phyloP scores from a whole-genome alignment of 1,140 invertebrate species.

The Drosophila tani region DNA sequence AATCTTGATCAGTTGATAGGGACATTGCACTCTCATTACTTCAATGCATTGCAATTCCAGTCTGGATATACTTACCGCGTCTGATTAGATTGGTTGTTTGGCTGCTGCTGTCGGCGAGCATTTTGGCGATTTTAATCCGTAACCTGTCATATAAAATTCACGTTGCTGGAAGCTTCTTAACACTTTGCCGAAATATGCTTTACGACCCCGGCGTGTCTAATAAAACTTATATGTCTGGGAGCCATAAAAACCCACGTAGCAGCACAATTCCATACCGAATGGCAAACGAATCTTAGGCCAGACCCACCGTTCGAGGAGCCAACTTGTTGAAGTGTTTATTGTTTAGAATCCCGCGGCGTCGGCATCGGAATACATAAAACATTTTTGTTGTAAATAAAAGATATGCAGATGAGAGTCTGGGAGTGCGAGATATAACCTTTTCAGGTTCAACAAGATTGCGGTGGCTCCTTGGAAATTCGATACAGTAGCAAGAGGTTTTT shows the following conservation, averaged over 20 bases:
- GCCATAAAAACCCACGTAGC: slow-evolving; percentile 52
- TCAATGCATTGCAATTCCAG: not conserved
- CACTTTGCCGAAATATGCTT: slow-evolving; percentile 55
- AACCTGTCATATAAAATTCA: slow-evolving; percentile 45
- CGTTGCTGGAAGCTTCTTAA: slow-evolving; percentile 21
- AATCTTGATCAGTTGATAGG: not conserved
- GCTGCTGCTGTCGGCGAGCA: slow-evolving; percentile 6
- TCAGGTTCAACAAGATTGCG: not conserved
- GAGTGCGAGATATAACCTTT: slow-evolving; percentile 16
- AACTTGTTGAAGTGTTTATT: slow-evolving; percentile 76
- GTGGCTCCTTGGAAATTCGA: not conserved
- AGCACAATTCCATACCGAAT: slow-evolving; percentile 16
- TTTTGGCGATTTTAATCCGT: slow-evolving; percentile 9
- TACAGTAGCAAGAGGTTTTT: not conserved
- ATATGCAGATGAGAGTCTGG: slow-evolving; percentile 8
- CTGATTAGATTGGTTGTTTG: slow-evolving; percentile 25
- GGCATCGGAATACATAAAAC: slow-evolving; percentile 58
- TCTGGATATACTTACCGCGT: slow-evolving; percentile 1
- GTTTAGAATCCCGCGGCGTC: slow-evolving; percentile 49
- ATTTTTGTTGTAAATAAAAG: slow-evolving; percentile 41
- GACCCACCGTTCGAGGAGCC: slow-evolving; percentile 21
- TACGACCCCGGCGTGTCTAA: slow-evolving; percentile 58
- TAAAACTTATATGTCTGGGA: slow-evolving; percentile 61
- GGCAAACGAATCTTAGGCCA: slow-evolving; percentile 29
- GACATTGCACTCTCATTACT: slow-evolving; percentile 4